Percentiles rank a stretch among this genome's conserved stretches.
phyloP scores from a whole-genome alignment of 1,140 invertebrate genomes.

The Cyclargus thomasi region DNA sequence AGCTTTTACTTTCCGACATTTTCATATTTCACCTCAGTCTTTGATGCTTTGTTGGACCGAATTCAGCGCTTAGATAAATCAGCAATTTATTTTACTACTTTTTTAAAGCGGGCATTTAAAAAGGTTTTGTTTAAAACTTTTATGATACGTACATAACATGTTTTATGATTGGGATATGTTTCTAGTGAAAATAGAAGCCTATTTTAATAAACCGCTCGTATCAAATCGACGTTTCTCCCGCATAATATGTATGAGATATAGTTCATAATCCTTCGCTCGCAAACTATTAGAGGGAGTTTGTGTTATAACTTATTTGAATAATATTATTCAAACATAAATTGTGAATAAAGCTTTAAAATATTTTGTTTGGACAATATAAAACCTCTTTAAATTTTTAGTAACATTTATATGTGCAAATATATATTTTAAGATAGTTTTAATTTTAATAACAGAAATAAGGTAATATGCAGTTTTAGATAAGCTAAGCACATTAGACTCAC shows the following conservation, averaged over 20 bases:
- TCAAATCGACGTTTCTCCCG: neutral
- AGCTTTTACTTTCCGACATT: conserved; percentile 6
- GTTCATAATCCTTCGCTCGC: neutral
- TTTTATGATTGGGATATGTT: neutral
- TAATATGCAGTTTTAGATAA: too few relatives aligned
- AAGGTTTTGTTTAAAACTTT: neutral
- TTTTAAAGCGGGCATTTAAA: neutral
- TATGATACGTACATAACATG: neutral
- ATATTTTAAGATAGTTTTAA: too few relatives aligned
- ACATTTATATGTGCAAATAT: too few relatives aligned
- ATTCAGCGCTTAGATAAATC: neutral
- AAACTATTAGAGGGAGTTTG: neutral
- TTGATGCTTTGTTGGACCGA: neutral
- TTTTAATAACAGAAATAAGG: too few relatives aligned
- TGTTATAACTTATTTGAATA: conserved; percentile 1
- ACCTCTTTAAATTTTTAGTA: too few relatives aligned
- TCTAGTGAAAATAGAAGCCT: neutral
- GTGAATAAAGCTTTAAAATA: neutral
- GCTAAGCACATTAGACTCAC: too few relatives aligned
- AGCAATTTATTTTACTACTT: neutral
- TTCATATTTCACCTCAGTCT: conserved; percentile 1
- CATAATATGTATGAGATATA: conserved; percentile 1
- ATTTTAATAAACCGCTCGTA: neutral
- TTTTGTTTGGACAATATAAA: too few relatives aligned
- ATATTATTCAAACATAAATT: conserved; percentile 1